Evolutionary conservation across 1,140 invertebrate genomes (phyloP).

Genomic region (Achatina immaculata): DNA sequence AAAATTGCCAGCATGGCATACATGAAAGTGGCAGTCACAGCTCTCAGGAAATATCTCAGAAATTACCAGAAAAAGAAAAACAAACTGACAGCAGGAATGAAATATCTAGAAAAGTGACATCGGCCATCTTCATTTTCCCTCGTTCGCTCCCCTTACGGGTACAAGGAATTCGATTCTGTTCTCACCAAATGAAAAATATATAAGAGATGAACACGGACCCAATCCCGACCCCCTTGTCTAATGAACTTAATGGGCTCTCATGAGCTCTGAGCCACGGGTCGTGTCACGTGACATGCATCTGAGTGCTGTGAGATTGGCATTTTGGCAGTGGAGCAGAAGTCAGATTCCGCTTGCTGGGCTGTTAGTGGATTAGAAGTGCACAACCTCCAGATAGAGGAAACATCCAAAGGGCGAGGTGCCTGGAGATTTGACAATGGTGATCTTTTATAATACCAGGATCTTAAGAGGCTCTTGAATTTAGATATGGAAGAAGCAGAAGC

Average conservation of each 20-base stretch:
- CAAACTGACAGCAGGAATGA: too few relatives aligned
- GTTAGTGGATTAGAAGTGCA: background rate
- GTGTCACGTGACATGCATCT: background rate
- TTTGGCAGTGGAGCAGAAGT: background rate
- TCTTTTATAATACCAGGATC: too few relatives aligned
- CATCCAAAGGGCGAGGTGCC: background rate
- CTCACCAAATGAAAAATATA: background rate
- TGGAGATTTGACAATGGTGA: too few relatives aligned
- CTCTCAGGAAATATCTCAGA: too few relatives aligned
- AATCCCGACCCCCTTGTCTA: background rate
- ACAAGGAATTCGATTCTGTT: conserved; percentile 6
- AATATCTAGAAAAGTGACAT: too few relatives aligned
- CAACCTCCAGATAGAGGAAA: background rate
- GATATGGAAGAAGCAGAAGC: too few relatives aligned
- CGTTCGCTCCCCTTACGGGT: too few relatives aligned
- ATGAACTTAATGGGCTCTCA: conserved; percentile 8
- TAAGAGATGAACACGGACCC: background rate
- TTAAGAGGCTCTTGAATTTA: too few relatives aligned
- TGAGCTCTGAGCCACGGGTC: background rate
- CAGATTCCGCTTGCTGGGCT: background rate
- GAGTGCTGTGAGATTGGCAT: background rate
- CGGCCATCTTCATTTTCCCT: too few relatives aligned
- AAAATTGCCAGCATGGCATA: too few relatives aligned
- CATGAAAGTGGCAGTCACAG: too few relatives aligned
- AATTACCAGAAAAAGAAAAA: too few relatives aligned